Evolutionary conservation across 2,113 vertebrate species (phyloP).

Genomic region (Anarrhichthys ocellatus): DNA sequence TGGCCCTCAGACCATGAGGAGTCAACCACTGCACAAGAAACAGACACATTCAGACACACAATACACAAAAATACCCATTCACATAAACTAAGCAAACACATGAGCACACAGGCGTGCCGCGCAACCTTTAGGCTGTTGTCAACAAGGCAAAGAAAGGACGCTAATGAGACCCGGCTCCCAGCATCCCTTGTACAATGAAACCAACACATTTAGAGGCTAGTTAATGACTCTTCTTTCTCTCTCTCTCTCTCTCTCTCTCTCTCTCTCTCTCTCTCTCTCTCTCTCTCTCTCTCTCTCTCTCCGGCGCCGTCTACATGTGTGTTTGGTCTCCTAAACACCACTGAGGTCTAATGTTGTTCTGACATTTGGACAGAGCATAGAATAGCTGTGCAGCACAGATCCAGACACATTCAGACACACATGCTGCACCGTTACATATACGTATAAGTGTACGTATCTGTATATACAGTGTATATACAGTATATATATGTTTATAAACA

Average conservation of each 20-base stretch:
- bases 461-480: no score
- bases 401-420: slow-evolving; percentile 23
- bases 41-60: background rate
- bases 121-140: slow-evolving; percentile 50
- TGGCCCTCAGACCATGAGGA: slow-evolving; percentile 1
- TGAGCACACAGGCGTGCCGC: background rate
- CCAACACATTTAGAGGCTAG: slow-evolving; percentile 53
- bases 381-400: slow-evolving; percentile 11
- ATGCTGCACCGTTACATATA: background rate
- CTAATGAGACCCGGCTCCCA: slow-evolving; percentile 65
- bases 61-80: slow-evolving; percentile 10
- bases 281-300: slow-evolving; percentile 23
- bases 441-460: no score
- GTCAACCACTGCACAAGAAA: slow-evolving; percentile 2
- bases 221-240: slow-evolving; percentile 23
- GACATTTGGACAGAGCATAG: slow-evolving; percentile 53
- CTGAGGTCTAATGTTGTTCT: slow-evolving; percentile 42
- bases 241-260: background rate
- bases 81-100: slow-evolving; percentile 9
- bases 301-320: background rate
- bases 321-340: slow-evolving; percentile 51
- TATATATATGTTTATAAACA: background rate
- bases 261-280: background rate
- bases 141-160: slow-evolving; percentile 37
- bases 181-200: slow-evolving; percentile 64